Evolutionary conservation across 2,888 invertebrate species (phyloP), one percentile per base, ranked within the genome.

Genomic region (Agrochola lychnidis): DNA sequence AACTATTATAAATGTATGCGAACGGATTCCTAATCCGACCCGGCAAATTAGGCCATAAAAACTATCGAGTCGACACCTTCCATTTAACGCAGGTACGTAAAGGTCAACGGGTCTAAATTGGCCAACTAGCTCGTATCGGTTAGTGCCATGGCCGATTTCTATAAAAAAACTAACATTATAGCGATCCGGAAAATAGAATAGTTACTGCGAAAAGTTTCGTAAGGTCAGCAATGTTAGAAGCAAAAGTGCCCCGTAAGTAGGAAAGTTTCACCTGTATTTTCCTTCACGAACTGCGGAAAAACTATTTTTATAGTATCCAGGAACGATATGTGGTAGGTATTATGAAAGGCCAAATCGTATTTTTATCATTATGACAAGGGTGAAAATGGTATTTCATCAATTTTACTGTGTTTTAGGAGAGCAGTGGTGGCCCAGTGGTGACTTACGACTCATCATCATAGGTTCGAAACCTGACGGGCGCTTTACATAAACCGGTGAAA

Each of bases 21-120:
- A 63, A 56, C 1, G 45, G 59, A 73, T 51, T 73, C 22, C 61
- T 68, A 73, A 73, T 72, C 83, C 25, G 14, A 62, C 66, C 73
- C 57, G 40, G 25, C 40, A 74, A 84, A 84, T 72, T 69, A 69
- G 48, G 4, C 25, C 48, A 72, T 84, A 84, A 75, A 78, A 83
- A 48, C 76, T 69, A 82, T 85, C 67, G 45, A 85, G 53, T 75
- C 61, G 45, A 63, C 57, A 62, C 70, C 74, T 78, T 74, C 25
- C 70, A 63, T 84, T 67, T 68, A 81, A 61, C 45, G n/a, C 51
- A 78, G 45, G 61, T 61, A 19, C 36, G 19, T 45, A 68, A 57
- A 45, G 59, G 61, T 48, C 56, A 45, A 25, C 36, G 36, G 78
- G 45, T 45, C 59, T 42, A 22, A 70, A 70, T 61, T 10, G 22